Evolutionary conservation across 2,888 invertebrate species (phyloP), one percentile per base, ranked within the genome.

Genomic region (Drosophila macrospina): DNA sequence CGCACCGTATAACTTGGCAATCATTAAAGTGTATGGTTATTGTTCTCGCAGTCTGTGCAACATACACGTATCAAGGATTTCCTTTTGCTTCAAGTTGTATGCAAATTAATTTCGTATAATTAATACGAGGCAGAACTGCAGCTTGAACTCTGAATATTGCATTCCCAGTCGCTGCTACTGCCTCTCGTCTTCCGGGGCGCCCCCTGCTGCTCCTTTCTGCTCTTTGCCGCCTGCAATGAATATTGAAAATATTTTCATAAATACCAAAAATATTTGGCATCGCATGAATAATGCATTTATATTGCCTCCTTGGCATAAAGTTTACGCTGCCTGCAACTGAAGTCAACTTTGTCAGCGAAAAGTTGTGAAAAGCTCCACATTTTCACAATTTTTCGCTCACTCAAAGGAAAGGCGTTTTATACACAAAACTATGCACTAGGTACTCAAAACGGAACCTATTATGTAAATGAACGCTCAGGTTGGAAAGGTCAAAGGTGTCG

Each of bases 51-150:
- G 4, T 13, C 15, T 39, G 37, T 39, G 28, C 30, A 30, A 32
- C 57, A 51, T 32, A 26, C 30, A 32, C 15, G 30, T 59, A 15
- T 15, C 7, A 15, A 61, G 16, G 28, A 68, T 66, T 37, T 48
- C 39, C 48, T 34, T 15, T 28, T 11, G 39, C 51, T 60, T 44
- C 28, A 26, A 32, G n/a, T 36, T 63, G 52, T 47, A 64, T 74
- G 77, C 60, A 82, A 73, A 71, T 80, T 52, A 70, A 71, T 67
- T 60, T 36, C 66, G 50, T 68, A 55, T 74, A 80, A 88, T 88
- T 83, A 76, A 74, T 73, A 20, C 54, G 42, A 24, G 20, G 15
- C 44, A 39, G 50, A 37, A 41, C 16, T 69, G 52, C 62, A 37
- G 20, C 13, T 50, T 59, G 26, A 24, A 24, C 36, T 45, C 65